Evolutionary conservation across 2,797 vertebrate genomes (phyloP).

Genomic region (Clarias laeviceps): DNA sequence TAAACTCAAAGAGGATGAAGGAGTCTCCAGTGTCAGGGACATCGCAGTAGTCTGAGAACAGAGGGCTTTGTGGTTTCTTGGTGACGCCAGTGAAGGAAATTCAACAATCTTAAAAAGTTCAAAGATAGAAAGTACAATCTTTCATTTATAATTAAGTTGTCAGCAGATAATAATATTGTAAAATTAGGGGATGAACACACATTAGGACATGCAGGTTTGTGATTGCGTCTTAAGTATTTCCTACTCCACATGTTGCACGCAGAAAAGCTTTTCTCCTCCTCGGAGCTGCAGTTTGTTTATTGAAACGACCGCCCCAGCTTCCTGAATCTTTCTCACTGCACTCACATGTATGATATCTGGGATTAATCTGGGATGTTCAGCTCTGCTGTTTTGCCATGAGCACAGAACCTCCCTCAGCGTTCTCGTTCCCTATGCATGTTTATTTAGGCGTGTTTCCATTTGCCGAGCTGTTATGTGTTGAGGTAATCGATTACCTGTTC

Average conservation of each 20-base stretch:
- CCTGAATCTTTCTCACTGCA: background rate
- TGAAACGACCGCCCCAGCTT: background rate
- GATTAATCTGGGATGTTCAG: background rate
- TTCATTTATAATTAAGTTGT: background rate
- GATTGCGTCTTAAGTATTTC: background rate
- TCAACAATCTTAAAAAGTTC: background rate
- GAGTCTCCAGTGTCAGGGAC: background rate
- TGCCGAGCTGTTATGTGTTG: background rate
- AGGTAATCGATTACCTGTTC: conserved; percentile 12
- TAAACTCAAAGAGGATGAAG: background rate
- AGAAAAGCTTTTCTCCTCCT: background rate
- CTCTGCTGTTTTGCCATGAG: background rate
- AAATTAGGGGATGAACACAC: background rate
- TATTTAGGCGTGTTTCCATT: conserved; percentile 22
- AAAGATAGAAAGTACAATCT: background rate
- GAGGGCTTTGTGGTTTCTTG: background rate
- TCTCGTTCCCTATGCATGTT: background rate
- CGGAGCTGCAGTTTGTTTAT: background rate
- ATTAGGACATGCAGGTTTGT: background rate
- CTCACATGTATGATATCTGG: background rate
- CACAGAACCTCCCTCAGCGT: background rate
- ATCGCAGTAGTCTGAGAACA: background rate
- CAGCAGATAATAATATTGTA: background rate
- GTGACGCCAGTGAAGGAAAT: no score
- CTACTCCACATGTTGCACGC: background rate